Evolutionary conservation across 2,797 vertebrate species (phyloP).

Genomic region (Spatula versicolor): DNA sequence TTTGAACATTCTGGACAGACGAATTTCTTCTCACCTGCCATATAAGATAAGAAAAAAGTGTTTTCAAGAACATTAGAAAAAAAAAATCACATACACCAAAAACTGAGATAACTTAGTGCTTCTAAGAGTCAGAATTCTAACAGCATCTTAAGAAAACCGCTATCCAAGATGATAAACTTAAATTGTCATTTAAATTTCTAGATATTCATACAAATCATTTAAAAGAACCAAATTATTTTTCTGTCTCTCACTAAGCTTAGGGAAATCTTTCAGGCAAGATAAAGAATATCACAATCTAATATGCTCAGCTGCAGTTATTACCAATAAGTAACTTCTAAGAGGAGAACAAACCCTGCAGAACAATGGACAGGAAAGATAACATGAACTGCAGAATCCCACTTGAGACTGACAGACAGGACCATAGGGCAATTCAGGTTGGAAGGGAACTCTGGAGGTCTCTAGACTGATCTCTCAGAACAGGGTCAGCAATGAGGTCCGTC

Average conservation of each 20-base stretch:
- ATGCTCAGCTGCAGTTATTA: neutral
- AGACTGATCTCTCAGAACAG: neutral
- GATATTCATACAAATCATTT: neutral
- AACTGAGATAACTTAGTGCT: neutral
- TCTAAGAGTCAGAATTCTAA: neutral
- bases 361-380: neutral
- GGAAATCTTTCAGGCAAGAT: neutral
- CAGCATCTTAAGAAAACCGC: neutral
- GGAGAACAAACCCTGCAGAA: neutral
- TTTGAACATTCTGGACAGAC: constrained; percentile 99
- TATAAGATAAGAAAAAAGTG: neutral
- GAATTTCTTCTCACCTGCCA: constrained; percentile 98
- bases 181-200: neutral
- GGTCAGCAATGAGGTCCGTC: neutral
- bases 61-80: neutral
- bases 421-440: neutral
- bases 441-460: neutral
- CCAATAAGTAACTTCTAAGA: constrained; percentile 8
- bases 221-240: neutral
- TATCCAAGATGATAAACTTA: neutral
- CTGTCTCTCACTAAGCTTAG: neutral
- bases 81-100: neutral
- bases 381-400: neutral
- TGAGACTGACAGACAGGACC: neutral
- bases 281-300: neutral